Evolutionary conservation across 37 sponge, comb jelly and placozoan species (phyloP).

Genomic region (Tethya wilhelma): DNA sequence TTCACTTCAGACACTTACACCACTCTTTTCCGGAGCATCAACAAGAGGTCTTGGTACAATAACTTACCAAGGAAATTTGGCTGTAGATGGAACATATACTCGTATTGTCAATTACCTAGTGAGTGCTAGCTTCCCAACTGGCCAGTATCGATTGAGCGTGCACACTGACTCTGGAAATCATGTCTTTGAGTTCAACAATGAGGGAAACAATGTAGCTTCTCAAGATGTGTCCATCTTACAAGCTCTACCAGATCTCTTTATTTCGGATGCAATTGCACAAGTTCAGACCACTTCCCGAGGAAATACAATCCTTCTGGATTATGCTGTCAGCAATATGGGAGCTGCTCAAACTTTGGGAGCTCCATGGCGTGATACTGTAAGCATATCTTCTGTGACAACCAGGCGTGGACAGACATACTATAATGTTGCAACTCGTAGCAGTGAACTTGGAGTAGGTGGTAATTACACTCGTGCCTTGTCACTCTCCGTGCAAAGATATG

Average conservation of each 20-base stretch:
- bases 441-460: background rate
- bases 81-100: constrained; percentile 10
- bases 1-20: background rate
- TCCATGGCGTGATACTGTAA: constrained; percentile 27
- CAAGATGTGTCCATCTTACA: background rate
- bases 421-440: background rate
- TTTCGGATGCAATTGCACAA: background rate
- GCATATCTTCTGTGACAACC: background rate
- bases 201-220: constrained; percentile 23
- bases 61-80: background rate
- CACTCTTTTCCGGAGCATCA: background rate
- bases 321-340: constrained; percentile 3
- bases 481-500: background rate
- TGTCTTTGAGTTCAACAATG: constrained; percentile 31
- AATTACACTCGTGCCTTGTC: background rate
- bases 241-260: constrained; percentile 16
- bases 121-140: background rate
- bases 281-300: background rate
- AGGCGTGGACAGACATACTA: background rate
- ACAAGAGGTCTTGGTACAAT: background rate
- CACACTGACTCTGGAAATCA: constrained; percentile 20
- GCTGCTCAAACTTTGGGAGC: constrained; percentile 6
- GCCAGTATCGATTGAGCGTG: constrained; percentile 11
- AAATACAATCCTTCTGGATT: constrained; percentile 16
- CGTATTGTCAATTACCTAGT: background rate